These are phyloP conservation scores for Orientallactaga sibirica DNA, from an alignment of 2,797 vertebrate species.

Conservation along the genomic window DNA sequence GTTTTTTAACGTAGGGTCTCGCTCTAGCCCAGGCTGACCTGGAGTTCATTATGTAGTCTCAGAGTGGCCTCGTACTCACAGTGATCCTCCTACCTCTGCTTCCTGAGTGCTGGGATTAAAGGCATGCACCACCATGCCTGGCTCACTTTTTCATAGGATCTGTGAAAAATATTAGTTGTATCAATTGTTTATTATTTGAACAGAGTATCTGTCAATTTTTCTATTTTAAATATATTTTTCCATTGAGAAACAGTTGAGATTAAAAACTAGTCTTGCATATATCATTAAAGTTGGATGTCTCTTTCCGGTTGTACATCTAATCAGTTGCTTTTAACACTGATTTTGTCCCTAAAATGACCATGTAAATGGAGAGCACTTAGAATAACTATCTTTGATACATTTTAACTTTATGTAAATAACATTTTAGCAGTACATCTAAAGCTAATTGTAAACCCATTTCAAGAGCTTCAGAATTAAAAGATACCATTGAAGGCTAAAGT, in stretches of 20 bases:
- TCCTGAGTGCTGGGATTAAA: too few relatives aligned
- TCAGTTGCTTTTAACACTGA: conserved; percentile 18
- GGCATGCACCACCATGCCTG: too few relatives aligned
- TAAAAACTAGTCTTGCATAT: neutral
- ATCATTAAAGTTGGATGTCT: neutral
- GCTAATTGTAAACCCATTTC: conserved; percentile 47
- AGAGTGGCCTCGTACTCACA: too few relatives aligned
- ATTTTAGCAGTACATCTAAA: conserved; percentile 46
- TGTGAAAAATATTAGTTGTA: conserved; percentile 1
- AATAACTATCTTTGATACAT: conserved; percentile 54
- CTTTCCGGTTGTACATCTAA: conserved; percentile 6
- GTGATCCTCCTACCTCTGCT: too few relatives aligned
- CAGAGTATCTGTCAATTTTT: conserved; percentile 23
- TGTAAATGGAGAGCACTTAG: conserved; percentile 9
- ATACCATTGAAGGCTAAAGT: conserved; percentile 11
- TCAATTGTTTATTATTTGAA: neutral
- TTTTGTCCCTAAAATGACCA: neutral
- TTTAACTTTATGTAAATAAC: conserved; percentile 49
- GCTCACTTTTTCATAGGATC: neutral
- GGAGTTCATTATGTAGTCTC: too few relatives aligned
- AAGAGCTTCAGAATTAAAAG: conserved; percentile 62
- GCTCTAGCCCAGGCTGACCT: too few relatives aligned
- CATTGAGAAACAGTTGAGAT: conserved; percentile 28
- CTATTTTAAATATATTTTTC: conserved; percentile 54
- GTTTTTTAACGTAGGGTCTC: too few relatives aligned